Evolutionary conservation across 2,888 invertebrate species (phyloP).

Genomic region (Erpobdella octoculata): DNA sequence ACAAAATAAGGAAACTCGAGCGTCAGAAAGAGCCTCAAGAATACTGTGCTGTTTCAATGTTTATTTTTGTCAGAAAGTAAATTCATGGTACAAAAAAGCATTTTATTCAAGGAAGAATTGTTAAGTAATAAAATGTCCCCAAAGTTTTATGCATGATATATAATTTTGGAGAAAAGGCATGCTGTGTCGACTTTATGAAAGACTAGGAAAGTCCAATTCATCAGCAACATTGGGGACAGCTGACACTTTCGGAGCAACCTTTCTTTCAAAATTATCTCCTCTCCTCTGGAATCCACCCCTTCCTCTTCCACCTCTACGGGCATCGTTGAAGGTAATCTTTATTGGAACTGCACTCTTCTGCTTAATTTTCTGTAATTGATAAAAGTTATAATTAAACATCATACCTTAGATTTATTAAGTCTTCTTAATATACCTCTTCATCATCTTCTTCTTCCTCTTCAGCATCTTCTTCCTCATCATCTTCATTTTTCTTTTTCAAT

Average conservation of each 20-base stretch:
- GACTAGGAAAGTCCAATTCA: conserved; percentile 87
- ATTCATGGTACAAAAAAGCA: too few relatives aligned
- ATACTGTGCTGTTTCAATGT: too few relatives aligned
- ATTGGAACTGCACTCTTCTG: conserved; percentile 45
- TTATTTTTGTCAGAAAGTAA: too few relatives aligned
- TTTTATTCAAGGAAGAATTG: too few relatives aligned
- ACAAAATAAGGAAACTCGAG: too few relatives aligned
- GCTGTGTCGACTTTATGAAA: conserved; percentile 50
- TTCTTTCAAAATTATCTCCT: conserved; percentile 23
- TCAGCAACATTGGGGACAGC: conserved; percentile 76
- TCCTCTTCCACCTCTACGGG: conserved; percentile 44
- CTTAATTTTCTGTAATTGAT: conserved; percentile 29
- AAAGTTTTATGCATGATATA: too few relatives aligned
- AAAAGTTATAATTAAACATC: not conserved
- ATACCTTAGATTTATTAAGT: not conserved
- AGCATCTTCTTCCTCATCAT: conserved; percentile 57
- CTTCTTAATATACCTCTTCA: not conserved
- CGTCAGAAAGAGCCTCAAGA: too few relatives aligned
- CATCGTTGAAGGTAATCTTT: conserved; percentile 50
- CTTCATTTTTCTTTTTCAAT: conserved; percentile 39
- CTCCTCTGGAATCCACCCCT: conserved; percentile 36
- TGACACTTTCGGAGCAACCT: not conserved
- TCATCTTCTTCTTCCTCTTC: conserved; percentile 53
- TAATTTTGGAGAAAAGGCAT: too few relatives aligned
- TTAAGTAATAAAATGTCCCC: too few relatives aligned